A percentile compares a stretch with the other conserved stretches of the same genome.
phyloP scores from a whole-genome alignment of 2,888 invertebrate species.

The Agrenia bidenticulata region DNA sequence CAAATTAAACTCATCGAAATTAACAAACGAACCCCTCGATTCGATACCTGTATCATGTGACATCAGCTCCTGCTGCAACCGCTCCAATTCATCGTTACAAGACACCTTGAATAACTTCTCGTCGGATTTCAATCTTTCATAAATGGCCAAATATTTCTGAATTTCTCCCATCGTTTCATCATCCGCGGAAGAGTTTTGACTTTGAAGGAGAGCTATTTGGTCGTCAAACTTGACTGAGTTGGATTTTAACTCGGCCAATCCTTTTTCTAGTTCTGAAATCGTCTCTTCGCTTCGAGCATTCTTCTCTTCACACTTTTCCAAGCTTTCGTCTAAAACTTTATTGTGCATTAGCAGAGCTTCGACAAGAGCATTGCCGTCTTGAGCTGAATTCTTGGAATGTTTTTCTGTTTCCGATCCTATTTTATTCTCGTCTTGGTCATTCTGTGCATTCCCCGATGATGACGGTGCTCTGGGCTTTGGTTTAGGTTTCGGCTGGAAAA shows the following conservation, averaged over 20 bases:
- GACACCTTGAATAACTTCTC: slow-evolving; percentile 73
- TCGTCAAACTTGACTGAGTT: slow-evolving; percentile 26
- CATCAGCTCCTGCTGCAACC: slow-evolving; percentile 60
- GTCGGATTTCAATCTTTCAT: slow-evolving; percentile 71
- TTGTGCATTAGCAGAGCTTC: slow-evolving; percentile 43
- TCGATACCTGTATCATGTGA: slow-evolving; percentile 32
- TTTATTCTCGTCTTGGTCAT: not conserved
- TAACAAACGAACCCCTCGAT: not conserved
- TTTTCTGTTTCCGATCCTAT: slow-evolving; percentile 1
- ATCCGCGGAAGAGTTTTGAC: slow-evolving; percentile 9
- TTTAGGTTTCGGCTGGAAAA: slow-evolving; percentile 24
- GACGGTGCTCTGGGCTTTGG: slow-evolving; percentile 20
- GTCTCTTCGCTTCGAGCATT: slow-evolving; percentile 20
- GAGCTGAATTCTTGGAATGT: not conserved
- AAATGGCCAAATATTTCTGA: slow-evolving; percentile 36
- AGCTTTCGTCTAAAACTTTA: slow-evolving; percentile 40
- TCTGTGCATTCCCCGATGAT: not conserved
- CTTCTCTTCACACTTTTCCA: slow-evolving; percentile 28
- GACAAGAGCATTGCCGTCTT: slow-evolving; percentile 29
- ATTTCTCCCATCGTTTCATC: slow-evolving; percentile 34
- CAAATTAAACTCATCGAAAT: slow-evolving; percentile 1
- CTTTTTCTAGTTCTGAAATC: slow-evolving; percentile 28
- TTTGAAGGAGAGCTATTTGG: slow-evolving; percentile 8
- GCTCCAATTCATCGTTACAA: slow-evolving; percentile 67
- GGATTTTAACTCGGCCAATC: slow-evolving; percentile 28